Base-by-base conservation (phyloP, 2,888 invertebrate species). In the Ecliptopera silaceata region DNA sequence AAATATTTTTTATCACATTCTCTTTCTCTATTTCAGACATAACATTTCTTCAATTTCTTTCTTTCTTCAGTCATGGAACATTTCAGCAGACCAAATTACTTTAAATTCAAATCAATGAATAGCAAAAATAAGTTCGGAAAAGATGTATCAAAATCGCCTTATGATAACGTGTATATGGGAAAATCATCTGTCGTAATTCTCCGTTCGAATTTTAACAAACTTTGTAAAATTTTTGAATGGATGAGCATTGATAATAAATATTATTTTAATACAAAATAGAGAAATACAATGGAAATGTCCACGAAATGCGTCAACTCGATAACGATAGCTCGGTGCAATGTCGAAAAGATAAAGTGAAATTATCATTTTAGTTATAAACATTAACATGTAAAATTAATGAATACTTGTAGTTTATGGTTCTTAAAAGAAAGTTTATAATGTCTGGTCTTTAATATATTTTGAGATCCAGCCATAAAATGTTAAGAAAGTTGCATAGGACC, bases 291-390 rank as follows among this genome's bases (percentile, higher is more conserved):
- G 20, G 39, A 18, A 42, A 17, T 26, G 22, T 18, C 39, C 29
- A 39, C 39, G 41, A 38, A 13, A 26, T 8, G 8, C 15, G 36
- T 15, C 15, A 36, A 36, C 8, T 2, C 26, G 10, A 26, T 8
- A 26, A 1, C 26, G 26, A 26, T 26, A 26, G 26, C 26, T 6
- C 22, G 1, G 18, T 45, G 48, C 49, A 41, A 49, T 31, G 12
- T 49, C 49, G 42, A 31, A 11, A 0, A 36, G 48, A 48, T 49
- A 36, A 12, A 34, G 32, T n/a, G 13, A 42, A 49, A 49, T 41
- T n/a, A 8, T 36, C 26, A 38, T 22, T 39, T 39, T 18, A 15
- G 12, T 48, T 15, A 38, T 15, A 0, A 36, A 36, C 12, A 47
- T 22, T 12, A 38, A 18, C 17, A n/a, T 17, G 39, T 20, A 20